phyloP scores from a whole-genome alignment of 2,113 vertebrate genomes.

The Rallus limicola region DNA sequence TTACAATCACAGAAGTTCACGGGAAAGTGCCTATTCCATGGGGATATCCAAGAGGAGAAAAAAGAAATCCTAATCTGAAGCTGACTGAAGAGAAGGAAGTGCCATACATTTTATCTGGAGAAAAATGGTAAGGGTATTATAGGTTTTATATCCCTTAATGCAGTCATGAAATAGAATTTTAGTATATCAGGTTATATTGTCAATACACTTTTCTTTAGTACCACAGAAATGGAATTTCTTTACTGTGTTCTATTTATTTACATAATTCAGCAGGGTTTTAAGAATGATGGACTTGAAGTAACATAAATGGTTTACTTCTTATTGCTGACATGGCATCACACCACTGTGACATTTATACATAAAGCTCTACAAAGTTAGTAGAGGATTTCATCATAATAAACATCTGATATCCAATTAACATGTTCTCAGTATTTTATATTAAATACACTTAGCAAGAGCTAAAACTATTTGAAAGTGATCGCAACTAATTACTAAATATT shows the following conservation, averaged over 20 bases:
- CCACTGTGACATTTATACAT: background rate
- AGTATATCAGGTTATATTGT: background rate
- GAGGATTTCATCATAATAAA: background rate
- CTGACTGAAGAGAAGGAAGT: background rate
- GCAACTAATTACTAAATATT: background rate
- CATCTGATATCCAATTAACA: background rate
- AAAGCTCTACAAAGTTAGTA: background rate
- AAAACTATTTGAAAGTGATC: background rate
- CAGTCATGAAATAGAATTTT: background rate
- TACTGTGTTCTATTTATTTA: background rate
- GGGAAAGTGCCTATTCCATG: background rate
- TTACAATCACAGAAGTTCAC: background rate
- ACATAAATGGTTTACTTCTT: background rate
- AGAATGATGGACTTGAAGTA: background rate
- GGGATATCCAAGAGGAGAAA: background rate
- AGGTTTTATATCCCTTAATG: background rate
- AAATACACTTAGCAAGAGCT: background rate
- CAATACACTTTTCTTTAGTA: background rate
- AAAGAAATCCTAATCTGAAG: background rate
- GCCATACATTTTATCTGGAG: background rate
- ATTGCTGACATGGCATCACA: background rate
- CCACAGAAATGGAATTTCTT: background rate
- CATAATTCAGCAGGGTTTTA: background rate
- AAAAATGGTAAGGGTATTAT: background rate
- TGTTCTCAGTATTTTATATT: background rate